A percentile compares a stretch with the other conserved stretches of the same genome.
Conservation (phyloP, 2,113 vertebrate species). For the Microtus richardsoni region DNA sequence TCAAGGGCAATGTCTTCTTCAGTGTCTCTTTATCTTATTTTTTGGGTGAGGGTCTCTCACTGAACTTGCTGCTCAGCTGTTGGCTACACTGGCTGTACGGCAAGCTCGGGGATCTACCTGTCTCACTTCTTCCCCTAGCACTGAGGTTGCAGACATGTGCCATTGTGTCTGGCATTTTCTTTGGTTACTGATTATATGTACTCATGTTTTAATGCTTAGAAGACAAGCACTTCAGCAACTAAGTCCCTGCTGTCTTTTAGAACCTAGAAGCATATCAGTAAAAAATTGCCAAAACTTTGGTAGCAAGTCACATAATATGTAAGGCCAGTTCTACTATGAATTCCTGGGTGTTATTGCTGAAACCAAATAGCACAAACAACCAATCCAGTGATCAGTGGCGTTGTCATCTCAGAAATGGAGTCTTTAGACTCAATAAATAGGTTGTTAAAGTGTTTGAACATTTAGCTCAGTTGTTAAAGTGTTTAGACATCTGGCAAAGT, state of each 20-base stretch:
- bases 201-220: not conserved
- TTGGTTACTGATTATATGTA: not conserved
- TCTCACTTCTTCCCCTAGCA: not conserved
- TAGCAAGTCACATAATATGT: not conserved
- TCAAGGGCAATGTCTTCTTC: not conserved
- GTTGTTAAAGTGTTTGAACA: not conserved
- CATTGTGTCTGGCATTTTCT: not conserved
- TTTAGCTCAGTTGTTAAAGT: not conserved
- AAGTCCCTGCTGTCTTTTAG: not conserved
- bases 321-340: not conserved
- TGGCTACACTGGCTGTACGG: no score
- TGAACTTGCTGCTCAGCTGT: not conserved
- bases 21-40: not conserved
- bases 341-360: not conserved
- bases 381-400: not conserved
- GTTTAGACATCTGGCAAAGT: not conserved
- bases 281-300: not conserved
- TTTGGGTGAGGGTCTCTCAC: not conserved
- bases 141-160: no score
- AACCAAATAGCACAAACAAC: not conserved
- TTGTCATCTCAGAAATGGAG: conserved; percentile 81
- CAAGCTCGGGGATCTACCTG: not conserved
- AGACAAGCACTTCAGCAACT: not conserved
- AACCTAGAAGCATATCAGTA: not conserved
- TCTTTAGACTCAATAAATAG: conserved; percentile 83